Percentiles rank a stretch among this genome's conserved stretches.
These are phyloP conservation scores for Trissolcus japonicus DNA, from an alignment of 2,888 invertebrate species.

Conservation along the genomic window DNA sequence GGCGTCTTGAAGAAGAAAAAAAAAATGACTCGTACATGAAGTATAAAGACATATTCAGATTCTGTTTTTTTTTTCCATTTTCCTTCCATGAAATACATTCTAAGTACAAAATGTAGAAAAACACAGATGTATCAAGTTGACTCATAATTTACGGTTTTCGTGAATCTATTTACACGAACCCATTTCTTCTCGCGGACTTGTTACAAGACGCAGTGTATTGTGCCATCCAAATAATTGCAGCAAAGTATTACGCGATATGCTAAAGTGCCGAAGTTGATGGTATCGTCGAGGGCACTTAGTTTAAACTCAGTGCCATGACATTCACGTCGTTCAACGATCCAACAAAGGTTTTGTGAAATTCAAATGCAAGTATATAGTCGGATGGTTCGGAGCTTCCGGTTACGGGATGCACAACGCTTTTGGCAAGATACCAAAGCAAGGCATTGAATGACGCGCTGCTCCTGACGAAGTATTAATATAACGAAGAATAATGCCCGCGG, in stretches of 20 bases:
- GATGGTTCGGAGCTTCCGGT: conserved; percentile 63
- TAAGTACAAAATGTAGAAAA: too few relatives aligned
- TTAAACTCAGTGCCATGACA: conserved; percentile 23
- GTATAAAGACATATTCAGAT: too few relatives aligned
- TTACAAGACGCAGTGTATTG: neutral
- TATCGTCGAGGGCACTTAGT: conserved; percentile 38
- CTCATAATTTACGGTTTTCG: too few relatives aligned
- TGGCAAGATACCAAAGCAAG: conserved; percentile 70
- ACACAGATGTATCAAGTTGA: too few relatives aligned
- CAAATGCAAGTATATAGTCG: conserved; percentile 43
- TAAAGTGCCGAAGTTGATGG: conserved; percentile 27
- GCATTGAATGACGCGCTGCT: conserved; percentile 63
- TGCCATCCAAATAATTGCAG: conserved; percentile 6
- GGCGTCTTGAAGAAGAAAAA: too few relatives aligned
- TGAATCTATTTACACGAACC: too few relatives aligned
- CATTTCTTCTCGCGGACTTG: too few relatives aligned
- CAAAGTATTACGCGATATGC: conserved; percentile 12
- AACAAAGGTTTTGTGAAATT: conserved; percentile 55
- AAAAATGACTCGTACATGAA: too few relatives aligned
- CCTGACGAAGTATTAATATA: conserved; percentile 70
- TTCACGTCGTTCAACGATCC: conserved; percentile 29
- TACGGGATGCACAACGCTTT: conserved; percentile 66
- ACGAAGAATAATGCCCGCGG: conserved; percentile 62
- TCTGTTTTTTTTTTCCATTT: too few relatives aligned
- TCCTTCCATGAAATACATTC: too few relatives aligned